Percentiles rank a stretch among this genome's conserved stretches.
phyloP scores from a whole-genome alignment of 1,140 invertebrate genomes.

The Andrena cerasifolii region DNA sequence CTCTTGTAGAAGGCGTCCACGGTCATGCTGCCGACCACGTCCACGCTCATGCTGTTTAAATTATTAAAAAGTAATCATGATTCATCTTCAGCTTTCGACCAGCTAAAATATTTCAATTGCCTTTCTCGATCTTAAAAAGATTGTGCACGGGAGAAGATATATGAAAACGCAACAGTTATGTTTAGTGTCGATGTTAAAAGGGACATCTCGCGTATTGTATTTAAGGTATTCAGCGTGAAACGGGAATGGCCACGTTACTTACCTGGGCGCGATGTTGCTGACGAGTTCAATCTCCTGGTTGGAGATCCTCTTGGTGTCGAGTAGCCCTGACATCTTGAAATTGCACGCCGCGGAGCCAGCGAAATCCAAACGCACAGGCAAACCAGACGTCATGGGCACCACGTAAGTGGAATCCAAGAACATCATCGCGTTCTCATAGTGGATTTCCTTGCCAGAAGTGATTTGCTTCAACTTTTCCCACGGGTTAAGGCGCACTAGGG shows the following conservation, averaged over 20 bases:
- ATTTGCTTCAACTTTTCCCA: slow-evolving; percentile 87
- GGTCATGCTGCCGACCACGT: slow-evolving; percentile 91
- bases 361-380: slow-evolving; percentile 92
- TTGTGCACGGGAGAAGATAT: too few relatives aligned
- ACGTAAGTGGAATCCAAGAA: slow-evolving; percentile 93
- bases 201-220: background rate
- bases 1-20: slow-evolving; percentile 90
- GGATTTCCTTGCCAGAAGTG: slow-evolving; percentile 90
- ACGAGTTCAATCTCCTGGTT: slow-evolving; percentile 87
- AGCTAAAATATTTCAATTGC: too few relatives aligned
- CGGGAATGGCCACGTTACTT: background rate
- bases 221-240: background rate
- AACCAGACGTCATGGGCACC: slow-evolving; percentile 91
- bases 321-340: slow-evolving; percentile 88
- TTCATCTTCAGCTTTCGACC: too few relatives aligned
- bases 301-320: slow-evolving; percentile 83
- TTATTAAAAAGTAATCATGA: background rate
- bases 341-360: slow-evolving; percentile 93
- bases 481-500: slow-evolving; percentile 86
- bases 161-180: too few relatives aligned
- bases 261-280: slow-evolving; percentile 90
- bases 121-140: too few relatives aligned
- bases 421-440: slow-evolving; percentile 90
- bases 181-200: too few relatives aligned
- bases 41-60: slow-evolving; percentile 88